phyloP scores from a whole-genome alignment of 1,140 invertebrate species.

The Sarcophaga peregrina region DNA sequence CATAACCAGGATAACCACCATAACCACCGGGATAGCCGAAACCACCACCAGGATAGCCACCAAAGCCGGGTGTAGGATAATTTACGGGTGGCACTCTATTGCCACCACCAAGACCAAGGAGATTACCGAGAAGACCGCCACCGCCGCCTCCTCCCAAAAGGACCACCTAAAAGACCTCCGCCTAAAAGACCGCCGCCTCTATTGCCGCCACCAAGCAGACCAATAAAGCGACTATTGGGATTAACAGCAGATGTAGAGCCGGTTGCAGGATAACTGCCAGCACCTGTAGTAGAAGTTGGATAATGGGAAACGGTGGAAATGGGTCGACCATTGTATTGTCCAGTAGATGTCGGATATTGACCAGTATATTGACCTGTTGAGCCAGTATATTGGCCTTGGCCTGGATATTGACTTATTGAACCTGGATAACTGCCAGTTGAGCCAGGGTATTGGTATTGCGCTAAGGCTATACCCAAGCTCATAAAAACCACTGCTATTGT shows the following conservation, averaged over 20 bases:
- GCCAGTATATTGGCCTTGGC: not conserved
- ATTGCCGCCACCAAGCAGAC: slow-evolving; percentile 11
- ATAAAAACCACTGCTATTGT: not conserved
- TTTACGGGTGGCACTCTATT: not conserved
- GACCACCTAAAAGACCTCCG: slow-evolving; percentile 12
- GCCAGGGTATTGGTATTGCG: not conserved
- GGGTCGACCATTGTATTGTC: not conserved
- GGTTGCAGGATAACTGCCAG: not conserved
- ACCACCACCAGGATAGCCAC: slow-evolving; percentile 14
- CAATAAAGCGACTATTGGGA: not conserved
- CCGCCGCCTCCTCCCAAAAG: not conserved
- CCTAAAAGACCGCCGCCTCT: slow-evolving; percentile 5
- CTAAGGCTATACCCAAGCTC: not conserved
- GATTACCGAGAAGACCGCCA: slow-evolving; percentile 9
- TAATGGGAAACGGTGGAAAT: not conserved
- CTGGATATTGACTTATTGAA: not conserved
- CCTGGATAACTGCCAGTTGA: not conserved
- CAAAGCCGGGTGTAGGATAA: not conserved
- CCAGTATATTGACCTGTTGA: not conserved
- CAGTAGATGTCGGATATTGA: not conserved
- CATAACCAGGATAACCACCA: not conserved
- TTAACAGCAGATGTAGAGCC: not conserved
- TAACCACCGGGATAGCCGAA: slow-evolving; percentile 22
- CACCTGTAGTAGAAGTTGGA: not conserved
- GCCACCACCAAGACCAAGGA: not conserved